Evolutionary conservation across 2,113 vertebrate species (phyloP), one percentile per base, ranked within the genome.

Genomic region (Bufo gargarizans): DNA sequence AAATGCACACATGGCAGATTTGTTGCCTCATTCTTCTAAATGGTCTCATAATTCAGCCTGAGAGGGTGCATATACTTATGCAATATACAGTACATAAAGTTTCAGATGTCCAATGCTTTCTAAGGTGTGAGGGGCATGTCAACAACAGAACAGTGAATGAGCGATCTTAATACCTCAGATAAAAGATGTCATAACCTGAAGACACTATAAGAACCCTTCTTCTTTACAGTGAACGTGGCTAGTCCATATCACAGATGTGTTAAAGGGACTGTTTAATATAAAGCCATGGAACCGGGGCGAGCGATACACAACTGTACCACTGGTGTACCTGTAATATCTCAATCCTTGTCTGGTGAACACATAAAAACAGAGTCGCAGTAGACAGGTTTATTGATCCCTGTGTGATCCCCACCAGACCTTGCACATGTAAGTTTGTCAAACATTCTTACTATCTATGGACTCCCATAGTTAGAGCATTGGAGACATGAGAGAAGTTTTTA

Each of bases 371-470:
- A 20, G 17, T 76, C 47, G 3, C 47, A 76, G 16, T 76, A 50
- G 47, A 76, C 72, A 20, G 7, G 45, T 76, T 76, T 50, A 76
- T 50, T 76, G 47, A 50, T 76, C 17, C 47, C 72, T 50, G 20
- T 49, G 7, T 76, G 45, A 50, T 49, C 17, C 17, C 49, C 17
- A 20, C 72, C 47, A 76, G 72, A 9, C 45, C 19, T 76, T 50
- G 47, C 69, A 13, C 4, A 17, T 14, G n/a, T 22, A 33, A 11
- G 22, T 12, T 33, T 72, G 45, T 72, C 43, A 6, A 76, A 50
- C 19, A 50, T 76, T 49, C 72, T 76, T 76, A 50, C 72, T 50
- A 50, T 76, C 71, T 49, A 74, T 74, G 71, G 71, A 74, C 71
- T 47, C 11, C 6, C 6, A 4, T 19, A 74, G 72, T 47, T 17